Conservation (phyloP, 2,888 invertebrate genomes). For the Criorhina ranunculi region DNA sequence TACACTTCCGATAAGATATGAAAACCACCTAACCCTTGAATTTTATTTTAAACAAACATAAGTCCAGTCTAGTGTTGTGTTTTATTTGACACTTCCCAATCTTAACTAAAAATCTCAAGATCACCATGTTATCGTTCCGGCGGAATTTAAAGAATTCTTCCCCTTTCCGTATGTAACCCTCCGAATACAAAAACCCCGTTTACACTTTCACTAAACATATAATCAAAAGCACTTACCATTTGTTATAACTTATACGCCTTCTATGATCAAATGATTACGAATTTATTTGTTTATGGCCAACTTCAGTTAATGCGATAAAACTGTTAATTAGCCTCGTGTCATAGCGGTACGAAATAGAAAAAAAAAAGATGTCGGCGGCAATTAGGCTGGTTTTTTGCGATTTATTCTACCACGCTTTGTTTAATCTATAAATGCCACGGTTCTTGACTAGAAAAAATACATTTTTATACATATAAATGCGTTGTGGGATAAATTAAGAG, state of each 20-base stretch:
- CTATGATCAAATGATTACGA: not conserved
- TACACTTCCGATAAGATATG: slow-evolving; percentile 21
- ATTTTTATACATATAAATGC: not conserved
- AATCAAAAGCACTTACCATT: slow-evolving; percentile 38
- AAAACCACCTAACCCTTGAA: not conserved
- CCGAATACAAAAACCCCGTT: slow-evolving; percentile 2
- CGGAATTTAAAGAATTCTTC: slow-evolving; percentile 15
- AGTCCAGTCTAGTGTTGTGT: not conserved
- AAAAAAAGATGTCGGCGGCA: slow-evolving; percentile 34
- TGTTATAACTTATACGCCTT: not conserved
- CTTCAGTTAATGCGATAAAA: slow-evolving; percentile 18
- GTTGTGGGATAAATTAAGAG: slow-evolving; percentile 34
- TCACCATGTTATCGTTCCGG: not conserved
- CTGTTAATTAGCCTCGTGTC: not conserved
- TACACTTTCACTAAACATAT: not conserved
- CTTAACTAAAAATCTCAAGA: not conserved
- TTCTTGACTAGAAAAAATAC: not conserved
- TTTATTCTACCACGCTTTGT: slow-evolving; percentile 14
- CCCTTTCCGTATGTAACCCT: not conserved
- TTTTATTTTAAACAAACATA: not conserved
- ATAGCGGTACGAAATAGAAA: not conserved
- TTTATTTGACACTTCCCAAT: not conserved
- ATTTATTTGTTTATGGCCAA: slow-evolving; percentile 35
- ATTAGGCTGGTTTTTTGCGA: slow-evolving; percentile 41
- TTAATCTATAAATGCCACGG: slow-evolving; percentile 11